Conservation (phyloP, 2,113 vertebrate genomes). For the Halcyon malimbica region DNA sequence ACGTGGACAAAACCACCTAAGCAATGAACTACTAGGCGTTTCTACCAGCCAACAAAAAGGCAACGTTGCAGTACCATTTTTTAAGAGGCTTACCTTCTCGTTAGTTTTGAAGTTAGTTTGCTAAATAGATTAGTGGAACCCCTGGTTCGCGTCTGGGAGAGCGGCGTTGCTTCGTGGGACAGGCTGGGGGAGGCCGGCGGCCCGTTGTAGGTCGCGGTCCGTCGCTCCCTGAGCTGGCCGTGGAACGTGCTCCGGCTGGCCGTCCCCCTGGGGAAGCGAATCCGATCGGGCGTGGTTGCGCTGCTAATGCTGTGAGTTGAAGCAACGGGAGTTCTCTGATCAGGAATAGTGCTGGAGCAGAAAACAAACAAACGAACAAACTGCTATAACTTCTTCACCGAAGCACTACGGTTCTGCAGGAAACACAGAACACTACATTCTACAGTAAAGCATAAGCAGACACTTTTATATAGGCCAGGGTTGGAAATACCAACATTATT, state of each 20-base stretch:
- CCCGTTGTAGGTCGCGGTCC: slow-evolving; percentile 96
- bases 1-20: neutral
- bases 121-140: slow-evolving; percentile 96
- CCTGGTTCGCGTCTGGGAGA: slow-evolving; percentile 91
- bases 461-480: slow-evolving; percentile 21
- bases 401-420: neutral
- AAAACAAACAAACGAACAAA: slow-evolving; percentile 1
- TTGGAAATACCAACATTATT: slow-evolving; percentile 23
- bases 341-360: slow-evolving; percentile 80
- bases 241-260: slow-evolving; percentile 97
- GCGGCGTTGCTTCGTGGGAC: slow-evolving; percentile 89
- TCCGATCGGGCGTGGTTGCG: slow-evolving; percentile 88
- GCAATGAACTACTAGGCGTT: neutral
- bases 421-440: slow-evolving; percentile 26
- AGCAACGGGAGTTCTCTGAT: slow-evolving; percentile 89
- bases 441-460: slow-evolving; percentile 19
- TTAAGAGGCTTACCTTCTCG: slow-evolving; percentile 85
- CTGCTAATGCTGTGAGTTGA: slow-evolving; percentile 96
- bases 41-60: neutral
- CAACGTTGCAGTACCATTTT: accelerated
- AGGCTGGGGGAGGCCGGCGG: slow-evolving; percentile 94
- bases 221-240: slow-evolving; percentile 91
- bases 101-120: slow-evolving; percentile 96
- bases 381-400: neutral
- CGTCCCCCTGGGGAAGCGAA: slow-evolving; percentile 93